Evolutionary conservation across 2,797 vertebrate species (phyloP), one percentile per base, ranked within the genome.

Genomic region (Bryconaethiops microstoma): DNA sequence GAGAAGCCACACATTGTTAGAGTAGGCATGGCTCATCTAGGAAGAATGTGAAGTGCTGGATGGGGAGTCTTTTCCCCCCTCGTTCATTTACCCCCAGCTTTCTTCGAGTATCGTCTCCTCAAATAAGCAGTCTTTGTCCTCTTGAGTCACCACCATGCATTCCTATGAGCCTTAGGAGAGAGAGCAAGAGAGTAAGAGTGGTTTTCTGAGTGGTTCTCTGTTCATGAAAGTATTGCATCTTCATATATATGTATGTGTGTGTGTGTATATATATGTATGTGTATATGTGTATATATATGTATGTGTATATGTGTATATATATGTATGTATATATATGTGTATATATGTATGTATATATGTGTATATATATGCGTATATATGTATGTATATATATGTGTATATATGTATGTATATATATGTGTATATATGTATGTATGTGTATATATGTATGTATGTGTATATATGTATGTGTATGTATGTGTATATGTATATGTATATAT

Each of bases 81-180:
- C 1, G 13, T 70, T 64, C 45, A 45, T 65, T 72, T 68, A 73
- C 63, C 64, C 21, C 42, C 54, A 57, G n/a, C 57, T 35, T 78
- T 75, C 17, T 45, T 81, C 55, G 25, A 25, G 29, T 54, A 74
- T 81, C 25, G n/a, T 68, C 69, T 42, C 67, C 62, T 82, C 64
- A 72, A 77, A 81, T 76, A 82, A 81, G 73, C 68, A 72, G 76
- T 4, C 72, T 81, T 86, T 84, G 74, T 82, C 42, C 54, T 50
- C 35, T 75, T 59, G 62, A 73, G 70, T 87, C 40, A 64, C 45
- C 9, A 13, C 68, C n/a, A 50, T 74, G 69, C 64, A 50, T 83
- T 81, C 45, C 57, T 81, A 73, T 80, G 25, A 67, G 67, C 21
- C 63, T 77, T 73, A 76, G 19, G 35, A 40, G 13, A 69, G 57